Evolutionary conservation across 2,888 invertebrate genomes (phyloP).

Genomic region (Stramonita haemastoma): DNA sequence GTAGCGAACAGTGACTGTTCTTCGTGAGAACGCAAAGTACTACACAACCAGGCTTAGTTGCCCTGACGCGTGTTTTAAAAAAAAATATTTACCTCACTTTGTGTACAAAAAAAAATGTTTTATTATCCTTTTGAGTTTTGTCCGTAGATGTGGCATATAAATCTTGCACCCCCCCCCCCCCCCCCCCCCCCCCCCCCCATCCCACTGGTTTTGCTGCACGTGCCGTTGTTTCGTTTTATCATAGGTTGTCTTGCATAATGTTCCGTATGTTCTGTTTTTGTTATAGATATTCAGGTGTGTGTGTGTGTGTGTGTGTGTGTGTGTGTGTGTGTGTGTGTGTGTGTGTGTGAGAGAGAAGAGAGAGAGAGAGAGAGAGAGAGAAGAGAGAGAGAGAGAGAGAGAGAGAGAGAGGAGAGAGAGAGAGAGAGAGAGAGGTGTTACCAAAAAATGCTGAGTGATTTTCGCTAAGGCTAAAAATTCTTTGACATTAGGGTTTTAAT

Average conservation of each 20-base stretch:
- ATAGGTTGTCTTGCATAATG: not conserved
- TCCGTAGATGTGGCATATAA: not conserved
- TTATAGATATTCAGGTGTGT: not conserved
- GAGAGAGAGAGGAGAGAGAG: not conserved
- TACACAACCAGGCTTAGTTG: constrained; percentile 7
- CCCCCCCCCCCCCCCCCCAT: not conserved
- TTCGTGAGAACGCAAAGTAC: not conserved
- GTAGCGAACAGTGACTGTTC: not conserved
- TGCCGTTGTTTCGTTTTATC: not conserved
- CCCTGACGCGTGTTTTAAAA: not conserved
- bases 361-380: not conserved
- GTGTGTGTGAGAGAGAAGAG: not conserved
- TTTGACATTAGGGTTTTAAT: too few relatives aligned
- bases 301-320: not conserved
- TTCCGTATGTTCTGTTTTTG: not conserved
- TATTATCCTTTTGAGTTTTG: not conserved
- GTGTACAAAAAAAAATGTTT: not conserved
- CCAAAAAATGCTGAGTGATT: too few relatives aligned
- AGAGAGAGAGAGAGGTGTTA: too few relatives aligned
- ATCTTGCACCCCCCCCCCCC: not conserved
- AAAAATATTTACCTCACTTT: constrained; percentile 15
- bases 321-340: constrained; percentile 20
- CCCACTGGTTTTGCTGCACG: not conserved
- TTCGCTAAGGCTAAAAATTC: too few relatives aligned
- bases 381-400: too few relatives aligned